Base-by-base conservation (phyloP, 2,797 vertebrate genomes). In the Podargus strigoides region DNA sequence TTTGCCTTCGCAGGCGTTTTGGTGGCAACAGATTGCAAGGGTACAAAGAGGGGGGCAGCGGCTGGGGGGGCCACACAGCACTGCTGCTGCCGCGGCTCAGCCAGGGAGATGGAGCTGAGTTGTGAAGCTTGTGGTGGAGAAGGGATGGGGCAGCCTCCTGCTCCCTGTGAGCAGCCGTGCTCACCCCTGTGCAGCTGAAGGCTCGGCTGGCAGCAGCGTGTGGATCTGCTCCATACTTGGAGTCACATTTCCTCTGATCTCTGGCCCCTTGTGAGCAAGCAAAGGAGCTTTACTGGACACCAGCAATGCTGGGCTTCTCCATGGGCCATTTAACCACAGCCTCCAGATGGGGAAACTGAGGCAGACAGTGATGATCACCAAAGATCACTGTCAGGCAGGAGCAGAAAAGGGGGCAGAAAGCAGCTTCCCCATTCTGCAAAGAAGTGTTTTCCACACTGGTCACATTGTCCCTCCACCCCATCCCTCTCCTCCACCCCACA, bases 61-160 rank as follows among this genome's bases (percentile, higher is more conserved):
- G 47, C 73, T 62, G 69, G 60, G 58, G 67, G 67, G 32, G 21
- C 11, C 1, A 6, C 28, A 22, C 9, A 13, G 52, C 1, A n/a
- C n/a, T 32, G 67, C 67, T 63, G 22, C 55, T 58, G 58, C 67
- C 6, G 3, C 1, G 4, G 52, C 42, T 69, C 41, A 64, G 67
- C 49, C 13, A 3, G 14, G 10, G 50, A 58, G 32, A 16, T 6
- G 4, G 74, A 82, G 50, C n/a, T 0, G 14, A 66, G 59, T 4
- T 0, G 4, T 27, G 41, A 1, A 4, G 27, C 20, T 26, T 0
- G 1, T 30, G 68, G 22, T 6, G 6, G 26, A 24, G 32, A 27
- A 53, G 41, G 46, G 46, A 70, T 22, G 46, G 59, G 70, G 50
- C 50, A 64, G 4, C 24, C 50, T 70, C 21, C 44, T 37, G 44